Evolutionary conservation across 2,113 vertebrate genomes (phyloP).

Genomic region (Saimiri boliviensis): DNA sequence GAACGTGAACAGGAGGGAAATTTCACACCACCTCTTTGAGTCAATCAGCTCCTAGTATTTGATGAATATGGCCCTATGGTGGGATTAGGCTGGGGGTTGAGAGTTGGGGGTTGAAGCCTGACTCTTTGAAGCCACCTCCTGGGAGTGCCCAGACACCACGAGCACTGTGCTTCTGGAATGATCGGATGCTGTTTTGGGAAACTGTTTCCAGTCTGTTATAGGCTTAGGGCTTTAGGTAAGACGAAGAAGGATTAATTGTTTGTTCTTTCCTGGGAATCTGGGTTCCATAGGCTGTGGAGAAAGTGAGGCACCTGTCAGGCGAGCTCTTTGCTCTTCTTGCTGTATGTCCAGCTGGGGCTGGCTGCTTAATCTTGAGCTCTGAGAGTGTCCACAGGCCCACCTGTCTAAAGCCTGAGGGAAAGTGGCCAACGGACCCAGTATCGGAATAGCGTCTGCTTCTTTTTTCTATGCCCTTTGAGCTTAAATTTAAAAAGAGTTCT

Average conservation of each 20-base stretch:
- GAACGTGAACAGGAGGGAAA: neutral
- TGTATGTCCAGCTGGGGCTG: neutral
- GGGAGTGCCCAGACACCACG: neutral
- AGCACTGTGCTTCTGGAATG: neutral
- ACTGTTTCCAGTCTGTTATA: neutral
- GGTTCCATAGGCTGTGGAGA: neutral
- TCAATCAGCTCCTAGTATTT: neutral
- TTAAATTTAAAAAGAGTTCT: neutral
- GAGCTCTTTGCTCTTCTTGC: neutral
- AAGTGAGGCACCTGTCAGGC: neutral
- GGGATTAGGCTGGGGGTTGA: neutral
- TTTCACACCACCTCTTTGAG: neutral
- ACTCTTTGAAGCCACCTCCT: neutral
- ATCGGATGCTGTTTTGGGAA: neutral
- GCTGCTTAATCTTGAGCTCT: neutral
- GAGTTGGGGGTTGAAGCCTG: neutral
- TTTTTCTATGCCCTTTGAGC: neutral
- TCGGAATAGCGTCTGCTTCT: neutral
- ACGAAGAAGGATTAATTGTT: neutral
- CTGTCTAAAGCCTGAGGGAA: neutral
- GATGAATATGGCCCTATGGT: neutral
- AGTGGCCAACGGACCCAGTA: neutral
- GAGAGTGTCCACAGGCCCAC: neutral
- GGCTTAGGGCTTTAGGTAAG: neutral
- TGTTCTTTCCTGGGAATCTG: neutral